These are phyloP conservation scores for Euthynnus affinis DNA, from an alignment of 2,797 vertebrate species.

Conservation along the genomic window DNA sequence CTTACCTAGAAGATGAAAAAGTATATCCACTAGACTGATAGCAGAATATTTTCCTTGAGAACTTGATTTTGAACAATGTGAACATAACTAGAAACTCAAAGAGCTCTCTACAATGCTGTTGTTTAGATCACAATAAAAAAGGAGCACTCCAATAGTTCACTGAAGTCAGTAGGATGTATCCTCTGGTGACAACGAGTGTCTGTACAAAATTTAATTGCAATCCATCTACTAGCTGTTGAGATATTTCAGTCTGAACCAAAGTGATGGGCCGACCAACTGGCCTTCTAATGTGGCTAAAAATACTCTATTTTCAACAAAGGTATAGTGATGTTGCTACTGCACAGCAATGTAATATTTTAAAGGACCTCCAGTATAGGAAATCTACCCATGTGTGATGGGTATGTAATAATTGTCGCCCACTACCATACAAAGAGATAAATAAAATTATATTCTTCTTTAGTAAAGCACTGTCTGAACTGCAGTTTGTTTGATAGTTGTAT, in stretches of 20 bases:
- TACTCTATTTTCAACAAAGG: not conserved
- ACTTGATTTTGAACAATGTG: too few relatives aligned
- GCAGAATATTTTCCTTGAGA: too few relatives aligned
- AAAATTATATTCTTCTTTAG: not conserved
- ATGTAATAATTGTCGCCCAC: not conserved
- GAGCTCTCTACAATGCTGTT: too few relatives aligned
- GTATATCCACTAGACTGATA: not conserved
- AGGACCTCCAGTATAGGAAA: not conserved
- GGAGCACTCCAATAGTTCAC: too few relatives aligned
- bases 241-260: too few relatives aligned
- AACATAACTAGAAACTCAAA: too few relatives aligned
- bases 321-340: not conserved
- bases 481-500: slow-evolving; percentile 9
- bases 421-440: not conserved
- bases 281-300: not conserved
- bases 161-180: too few relatives aligned
- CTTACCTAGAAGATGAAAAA: not conserved
- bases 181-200: too few relatives aligned
- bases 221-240: too few relatives aligned
- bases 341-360: not conserved
- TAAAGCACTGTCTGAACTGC: slow-evolving; percentile 10
- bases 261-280: not conserved
- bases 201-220: too few relatives aligned
- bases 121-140: not conserved
- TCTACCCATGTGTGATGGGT: not conserved